phyloP scores from a whole-genome alignment of 2,797 vertebrate species.

The Leuciscus waleckii region DNA sequence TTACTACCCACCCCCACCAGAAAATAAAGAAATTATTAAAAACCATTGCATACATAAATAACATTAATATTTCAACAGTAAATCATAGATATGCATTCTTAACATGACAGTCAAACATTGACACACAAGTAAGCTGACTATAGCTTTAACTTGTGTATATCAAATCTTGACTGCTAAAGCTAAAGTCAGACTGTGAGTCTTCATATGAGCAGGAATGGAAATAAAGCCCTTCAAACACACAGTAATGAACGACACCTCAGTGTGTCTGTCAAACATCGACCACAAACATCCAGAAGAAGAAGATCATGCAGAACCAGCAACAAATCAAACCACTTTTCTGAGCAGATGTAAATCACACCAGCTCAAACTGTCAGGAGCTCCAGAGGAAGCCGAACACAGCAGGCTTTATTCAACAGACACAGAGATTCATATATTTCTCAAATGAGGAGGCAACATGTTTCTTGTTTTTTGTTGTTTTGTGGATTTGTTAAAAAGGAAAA shows the following conservation, averaged over 20 bases:
- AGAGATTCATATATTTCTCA: not conserved
- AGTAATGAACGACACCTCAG: not conserved
- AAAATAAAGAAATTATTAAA: too few species aligned
- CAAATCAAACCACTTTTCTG: not conserved
- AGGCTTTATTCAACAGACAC: too few species aligned
- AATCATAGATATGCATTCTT: too few species aligned
- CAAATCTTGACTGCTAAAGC: not conserved
- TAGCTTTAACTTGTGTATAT: too few species aligned
- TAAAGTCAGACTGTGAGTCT: not conserved
- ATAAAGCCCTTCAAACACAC: not conserved
- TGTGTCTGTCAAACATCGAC: not conserved
- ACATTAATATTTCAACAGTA: too few species aligned
- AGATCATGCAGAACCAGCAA: not conserved
- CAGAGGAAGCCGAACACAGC: not conserved
- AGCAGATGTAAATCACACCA: not conserved
- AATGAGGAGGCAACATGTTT: not conserved
- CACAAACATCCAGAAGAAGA: not conserved
- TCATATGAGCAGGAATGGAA: not conserved
- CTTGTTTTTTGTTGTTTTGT: not conserved
- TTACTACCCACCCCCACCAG: too few species aligned
- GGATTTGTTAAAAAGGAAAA: not conserved
- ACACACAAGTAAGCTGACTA: too few species aligned
- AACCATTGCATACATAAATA: too few species aligned
- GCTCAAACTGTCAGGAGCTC: too few species aligned
- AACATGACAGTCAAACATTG: too few species aligned